Evolutionary conservation across 1,140 invertebrate species (phyloP).

Genomic region (Pachyrhynchus sulphureomaculatus): DNA sequence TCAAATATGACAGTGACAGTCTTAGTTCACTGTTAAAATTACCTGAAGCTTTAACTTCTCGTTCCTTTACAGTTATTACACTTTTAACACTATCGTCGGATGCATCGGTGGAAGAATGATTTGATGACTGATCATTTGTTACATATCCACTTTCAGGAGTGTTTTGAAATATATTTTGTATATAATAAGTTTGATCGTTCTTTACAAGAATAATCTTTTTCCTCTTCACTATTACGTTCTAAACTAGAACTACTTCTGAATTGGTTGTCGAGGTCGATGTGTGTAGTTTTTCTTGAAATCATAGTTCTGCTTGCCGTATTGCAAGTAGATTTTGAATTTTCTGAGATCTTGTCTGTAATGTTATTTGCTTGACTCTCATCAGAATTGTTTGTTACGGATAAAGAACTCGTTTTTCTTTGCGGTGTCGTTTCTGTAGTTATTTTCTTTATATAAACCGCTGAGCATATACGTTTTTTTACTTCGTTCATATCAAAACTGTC

Average conservation of each 20-base stretch:
- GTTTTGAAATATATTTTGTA: not conserved
- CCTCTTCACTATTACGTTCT: not conserved
- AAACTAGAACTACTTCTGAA: not conserved
- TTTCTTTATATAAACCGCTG: too few species aligned
- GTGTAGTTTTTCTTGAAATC: not conserved
- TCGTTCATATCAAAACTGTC: too few species aligned
- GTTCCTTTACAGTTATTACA: slow-evolving; percentile 26
- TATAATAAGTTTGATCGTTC: not conserved
- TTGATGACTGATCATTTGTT: slow-evolving; percentile 5
- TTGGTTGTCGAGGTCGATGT: not conserved
- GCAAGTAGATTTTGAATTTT: too few species aligned
- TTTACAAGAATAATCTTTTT: not conserved
- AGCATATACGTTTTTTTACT: too few species aligned
- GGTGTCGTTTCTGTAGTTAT: too few species aligned
- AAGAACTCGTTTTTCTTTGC: too few species aligned
- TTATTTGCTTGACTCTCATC: too few species aligned
- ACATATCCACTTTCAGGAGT: slow-evolving; percentile 15
- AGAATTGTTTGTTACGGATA: too few species aligned
- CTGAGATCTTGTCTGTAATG: too few species aligned
- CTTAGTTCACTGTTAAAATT: slow-evolving; percentile 27
- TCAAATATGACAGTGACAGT: slow-evolving; percentile 36
- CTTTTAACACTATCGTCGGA: slow-evolving; percentile 17
- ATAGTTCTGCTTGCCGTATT: too few species aligned
- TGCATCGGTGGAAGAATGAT: slow-evolving; percentile 10
- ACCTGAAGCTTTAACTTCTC: not conserved